phyloP scores from a whole-genome alignment of 2,888 invertebrate genomes.

The Coelopa pilipes region DNA sequence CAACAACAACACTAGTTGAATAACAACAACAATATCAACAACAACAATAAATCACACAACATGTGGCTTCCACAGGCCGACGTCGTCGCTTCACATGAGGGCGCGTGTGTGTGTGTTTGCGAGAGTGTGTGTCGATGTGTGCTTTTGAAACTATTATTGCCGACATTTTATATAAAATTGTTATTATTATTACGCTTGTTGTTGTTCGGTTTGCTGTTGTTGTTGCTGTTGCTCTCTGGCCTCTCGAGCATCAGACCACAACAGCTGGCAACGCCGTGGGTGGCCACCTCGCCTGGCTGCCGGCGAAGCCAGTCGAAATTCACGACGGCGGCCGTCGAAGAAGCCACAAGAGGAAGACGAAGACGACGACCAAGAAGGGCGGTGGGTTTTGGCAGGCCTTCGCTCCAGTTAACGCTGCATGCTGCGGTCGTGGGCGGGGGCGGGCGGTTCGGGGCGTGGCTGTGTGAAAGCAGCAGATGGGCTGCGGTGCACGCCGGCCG shows the following conservation, averaged over 20 bases:
- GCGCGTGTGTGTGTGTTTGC: constrained; percentile 9
- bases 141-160: constrained; percentile 48
- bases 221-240: background rate
- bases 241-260: background rate
- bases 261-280: constrained; percentile 24
- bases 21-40: background rate
- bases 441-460: too few species aligned
- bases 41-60: constrained; percentile 19
- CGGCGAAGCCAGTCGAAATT: background rate
- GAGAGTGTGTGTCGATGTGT: constrained; percentile 31
- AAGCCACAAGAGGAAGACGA: too few species aligned
- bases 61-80: constrained; percentile 5
- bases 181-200: constrained; percentile 1
- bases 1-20: background rate
- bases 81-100: background rate
- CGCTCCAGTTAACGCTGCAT: background rate
- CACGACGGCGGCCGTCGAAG: background rate
- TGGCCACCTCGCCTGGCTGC: background rate
- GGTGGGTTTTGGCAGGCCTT: background rate
- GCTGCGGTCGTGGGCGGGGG: too few species aligned
- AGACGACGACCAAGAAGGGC: too few species aligned
- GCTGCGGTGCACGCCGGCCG: too few species aligned
- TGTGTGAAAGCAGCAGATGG: too few species aligned
- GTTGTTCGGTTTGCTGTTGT: background rate
- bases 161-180: constrained; percentile 39